Evolutionary conservation across 2,113 vertebrate species (phyloP).

Genomic region (Mormoops blainvillei): DNA sequence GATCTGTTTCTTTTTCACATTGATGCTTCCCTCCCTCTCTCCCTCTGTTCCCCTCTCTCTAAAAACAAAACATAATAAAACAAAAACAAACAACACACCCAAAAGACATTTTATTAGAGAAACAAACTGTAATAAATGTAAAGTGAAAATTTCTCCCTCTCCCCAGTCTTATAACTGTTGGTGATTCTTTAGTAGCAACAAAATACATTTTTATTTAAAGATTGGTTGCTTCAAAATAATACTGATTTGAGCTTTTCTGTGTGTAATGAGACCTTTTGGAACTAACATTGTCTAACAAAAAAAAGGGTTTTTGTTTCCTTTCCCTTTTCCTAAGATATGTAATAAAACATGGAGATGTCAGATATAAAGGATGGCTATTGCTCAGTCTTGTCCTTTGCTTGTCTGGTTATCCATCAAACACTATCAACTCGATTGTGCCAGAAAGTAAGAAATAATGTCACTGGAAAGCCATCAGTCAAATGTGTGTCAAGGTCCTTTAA

Average conservation of each 20-base stretch:
- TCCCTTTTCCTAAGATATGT: constrained; percentile 23
- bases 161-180: background rate
- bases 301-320: background rate
- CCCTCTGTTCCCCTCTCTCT: no score
- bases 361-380: constrained; percentile 42
- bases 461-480: constrained; percentile 53
- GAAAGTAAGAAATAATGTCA: constrained; percentile 62
- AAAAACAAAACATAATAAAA: no score
- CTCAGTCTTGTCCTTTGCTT: constrained; percentile 62
- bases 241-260: background rate
- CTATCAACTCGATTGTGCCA: background rate
- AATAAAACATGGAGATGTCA: constrained; percentile 53
- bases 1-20: no score
- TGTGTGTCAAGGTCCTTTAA: constrained; percentile 44
- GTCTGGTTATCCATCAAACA: constrained; percentile 64
- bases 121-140: background rate
- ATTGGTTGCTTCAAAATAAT: background rate
- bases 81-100: no score
- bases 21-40: no score
- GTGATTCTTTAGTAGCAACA: background rate
- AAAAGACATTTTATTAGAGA: background rate
- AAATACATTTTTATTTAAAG: background rate
- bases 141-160: background rate
- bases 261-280: background rate
- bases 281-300: background rate